Percentiles rank a stretch among this genome's conserved stretches.
Conservation (phyloP, 2,888 invertebrate species). For the Mythimna vitellina region DNA sequence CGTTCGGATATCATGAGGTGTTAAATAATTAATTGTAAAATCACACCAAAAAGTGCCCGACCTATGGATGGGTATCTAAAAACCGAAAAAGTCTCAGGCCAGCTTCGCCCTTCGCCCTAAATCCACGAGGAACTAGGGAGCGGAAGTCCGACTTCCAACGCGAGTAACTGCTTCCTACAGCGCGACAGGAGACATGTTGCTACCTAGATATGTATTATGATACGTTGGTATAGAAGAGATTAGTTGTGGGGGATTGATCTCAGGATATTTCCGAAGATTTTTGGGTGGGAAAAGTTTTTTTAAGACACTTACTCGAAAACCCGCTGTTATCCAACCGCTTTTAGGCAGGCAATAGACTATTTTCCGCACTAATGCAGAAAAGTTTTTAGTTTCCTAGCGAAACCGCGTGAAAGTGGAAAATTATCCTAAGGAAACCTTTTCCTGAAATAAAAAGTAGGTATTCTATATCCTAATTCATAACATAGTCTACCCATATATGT, state of each 20-base stretch:
- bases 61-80: conserved; percentile 15
- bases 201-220: conserved; percentile 48
- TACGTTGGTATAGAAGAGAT: background rate
- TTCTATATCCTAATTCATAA: too few relatives aligned
- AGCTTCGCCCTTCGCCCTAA: conserved; percentile 59
- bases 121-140: conserved; percentile 54
- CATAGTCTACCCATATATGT: too few relatives aligned
- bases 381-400: too few relatives aligned
- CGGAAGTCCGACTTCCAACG: conserved; percentile 62
- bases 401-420: too few relatives aligned
- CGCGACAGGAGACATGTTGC: conserved; percentile 55
- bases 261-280: conserved; percentile 21
- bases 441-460: too few relatives aligned
- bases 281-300: background rate
- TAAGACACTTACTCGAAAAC: too few relatives aligned
- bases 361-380: too few relatives aligned
- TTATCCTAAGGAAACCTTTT: too few relatives aligned
- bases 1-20: too few relatives aligned
- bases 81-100: conserved; percentile 36
- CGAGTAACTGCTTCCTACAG: conserved; percentile 64
- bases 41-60: background rate
- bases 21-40: too few relatives aligned
- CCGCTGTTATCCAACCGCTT: too few relatives aligned
- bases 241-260: conserved; percentile 27
- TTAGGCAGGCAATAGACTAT: too few relatives aligned